Base-by-base conservation (phyloP, 2,113 vertebrate genomes). In the Scomber scombrus region DNA sequence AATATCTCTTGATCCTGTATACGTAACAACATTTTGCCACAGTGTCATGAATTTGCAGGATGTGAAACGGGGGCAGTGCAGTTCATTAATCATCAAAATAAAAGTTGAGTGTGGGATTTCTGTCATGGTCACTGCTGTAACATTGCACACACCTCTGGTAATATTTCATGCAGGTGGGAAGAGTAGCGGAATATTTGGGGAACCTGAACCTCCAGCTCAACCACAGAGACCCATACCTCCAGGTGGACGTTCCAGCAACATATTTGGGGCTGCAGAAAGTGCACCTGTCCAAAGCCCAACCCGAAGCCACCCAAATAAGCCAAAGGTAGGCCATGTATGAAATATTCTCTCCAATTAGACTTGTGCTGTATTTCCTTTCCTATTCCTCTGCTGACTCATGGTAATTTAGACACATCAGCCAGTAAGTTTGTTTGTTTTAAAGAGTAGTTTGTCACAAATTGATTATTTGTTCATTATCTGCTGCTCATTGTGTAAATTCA, bases 161-260 rank as follows among this genome's bases (percentile, higher is more conserved):
- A 64, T 75, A 7, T 4, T 78, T 75, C 15, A 3, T 81, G 12
- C 77, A 96, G 95, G 95, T 78, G 95, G 95, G 46, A 96, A 95
- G 83, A 93, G 83, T 50, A 96, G 97, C 57, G 97, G 96, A 3
- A 99, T 99, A 92, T 99, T 99, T 90, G 95, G 95, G 1, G 95
- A 95, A 2, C 87, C 95, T 3, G 81, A 81, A 26, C 78, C 95
- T 67, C 74, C 94, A 79, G 90, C 94, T 75, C 88, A 90, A 31
- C 93, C 94, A 61, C 94, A 93, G 16, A 95, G 91, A 71, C 61
- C 92, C 50, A 86, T 94, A 52, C 95, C 96, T 26, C 93, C 96
- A 60, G 95, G 95, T 75, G 96, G 96, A 74, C 94, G 90, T 57
- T 76, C 88, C 63, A 97, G 92, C 56, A 92, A 95, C 78, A 97